Base-by-base conservation (phyloP, 2,888 invertebrate species). In the Itoplectis maculator region DNA sequence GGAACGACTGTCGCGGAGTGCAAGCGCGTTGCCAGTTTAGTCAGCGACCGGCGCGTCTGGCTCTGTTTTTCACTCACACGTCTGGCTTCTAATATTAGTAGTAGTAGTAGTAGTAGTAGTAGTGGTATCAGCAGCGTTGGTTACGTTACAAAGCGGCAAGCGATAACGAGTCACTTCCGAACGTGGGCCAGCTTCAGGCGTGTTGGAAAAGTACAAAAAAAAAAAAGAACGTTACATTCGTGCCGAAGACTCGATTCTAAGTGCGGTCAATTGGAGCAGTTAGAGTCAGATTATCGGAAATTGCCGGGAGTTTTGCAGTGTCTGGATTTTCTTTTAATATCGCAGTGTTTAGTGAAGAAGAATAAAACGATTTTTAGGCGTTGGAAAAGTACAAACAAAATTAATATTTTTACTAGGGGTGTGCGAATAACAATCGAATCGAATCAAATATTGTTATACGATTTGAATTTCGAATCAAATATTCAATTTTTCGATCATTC, bases 121-220 rank as follows among this genome's bases (percentile, higher is more conserved):
- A 49, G 47, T 47, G 7, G 5, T 51, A 51, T 51, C 51, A 8
- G 20, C 20, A 8, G 9, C 20, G 20, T 18, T 51, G 3, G 20
- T 40, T 35, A 5, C 0, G 23, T 23, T 59, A n/a, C 2, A 42
- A 65, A 42, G 54, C 51, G 15, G 40, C 70, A 35, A n/a, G 18
- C 51, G 78, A 69, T 77, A 77, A 69, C 59, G 11, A 63, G 29
- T 47, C 56, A 73, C 59, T 47, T 73, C 61, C 18, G 47, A 73
- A 42, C 47, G 61, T 35, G 68, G 49, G 18, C 35, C 66, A 18
- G 29, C 35, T n/a, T 9, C 15, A 47, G 15, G 29, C 47, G 29
- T 29, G 8, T 29, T 29, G 29, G 29, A 65, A 35, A 29, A 66
- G n/a, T 29, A 66, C n/a, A 66, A 20, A 49, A 5, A 29, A 68